phyloP scores from a whole-genome alignment of 2,888 invertebrate genomes.

The Noctua fimbriata region DNA sequence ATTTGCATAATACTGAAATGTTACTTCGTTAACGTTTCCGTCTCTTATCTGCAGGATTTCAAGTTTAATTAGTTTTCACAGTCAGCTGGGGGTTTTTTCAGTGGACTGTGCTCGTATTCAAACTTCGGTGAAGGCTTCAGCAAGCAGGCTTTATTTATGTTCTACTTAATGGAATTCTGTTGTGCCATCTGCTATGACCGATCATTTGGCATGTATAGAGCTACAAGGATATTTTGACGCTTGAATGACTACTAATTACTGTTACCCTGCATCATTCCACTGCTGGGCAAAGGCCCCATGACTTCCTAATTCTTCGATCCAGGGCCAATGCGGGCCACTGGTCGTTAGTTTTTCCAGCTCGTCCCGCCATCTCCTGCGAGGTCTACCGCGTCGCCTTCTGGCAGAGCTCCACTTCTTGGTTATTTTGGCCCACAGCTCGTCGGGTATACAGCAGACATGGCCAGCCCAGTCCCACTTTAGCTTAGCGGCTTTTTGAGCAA shows the following conservation, averaged over 20 bases:
- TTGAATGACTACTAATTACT: not conserved
- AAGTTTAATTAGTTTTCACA: conserved; percentile 59
- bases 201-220: not conserved
- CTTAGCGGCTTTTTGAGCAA: too few species aligned
- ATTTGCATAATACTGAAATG: conserved; percentile 42
- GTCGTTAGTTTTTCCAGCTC: too few species aligned
- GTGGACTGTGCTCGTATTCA: not conserved
- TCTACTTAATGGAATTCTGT: not conserved
- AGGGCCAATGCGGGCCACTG: too few species aligned
- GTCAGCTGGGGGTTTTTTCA: conserved; percentile 29
- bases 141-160: conserved; percentile 16
- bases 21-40: conserved; percentile 39
- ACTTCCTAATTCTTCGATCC: too few species aligned
- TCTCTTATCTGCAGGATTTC: conserved; percentile 44
- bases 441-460: too few species aligned
- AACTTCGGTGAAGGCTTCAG: conserved; percentile 23
- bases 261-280: too few species aligned
- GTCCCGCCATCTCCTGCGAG: too few species aligned
- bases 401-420: too few species aligned
- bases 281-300: too few species aligned
- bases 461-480: too few species aligned
- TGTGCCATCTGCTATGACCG: not conserved
- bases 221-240: not conserved
- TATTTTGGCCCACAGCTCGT: too few species aligned
- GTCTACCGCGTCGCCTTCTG: too few species aligned